Conservation (phyloP, 2,797 vertebrate genomes). For the Potorous gilbertii region DNA sequence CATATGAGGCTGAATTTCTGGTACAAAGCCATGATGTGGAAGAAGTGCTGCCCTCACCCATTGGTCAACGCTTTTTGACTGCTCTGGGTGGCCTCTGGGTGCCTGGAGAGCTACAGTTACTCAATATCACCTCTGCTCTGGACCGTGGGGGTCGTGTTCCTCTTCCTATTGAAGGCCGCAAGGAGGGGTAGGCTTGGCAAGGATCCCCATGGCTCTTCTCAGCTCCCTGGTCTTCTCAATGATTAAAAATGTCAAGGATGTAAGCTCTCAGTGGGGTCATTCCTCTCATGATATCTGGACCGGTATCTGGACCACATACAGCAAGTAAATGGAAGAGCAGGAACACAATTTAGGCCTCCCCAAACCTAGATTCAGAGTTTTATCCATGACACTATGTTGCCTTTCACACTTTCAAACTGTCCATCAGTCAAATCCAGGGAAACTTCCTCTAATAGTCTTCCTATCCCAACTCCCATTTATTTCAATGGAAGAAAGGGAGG, state of each 20-base stretch:
- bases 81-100: constrained; percentile 89
- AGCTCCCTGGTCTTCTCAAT: background rate
- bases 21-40: constrained; percentile 92
- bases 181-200: constrained; percentile 89
- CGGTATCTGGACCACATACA: background rate
- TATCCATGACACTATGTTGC: background rate
- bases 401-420: background rate
- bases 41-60: constrained; percentile 89
- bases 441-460: background rate
- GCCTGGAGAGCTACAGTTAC: constrained; percentile 83
- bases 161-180: constrained; percentile 92
- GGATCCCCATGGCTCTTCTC: background rate
- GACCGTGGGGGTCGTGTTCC: constrained; percentile 94
- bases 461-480: background rate
- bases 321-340: background rate
- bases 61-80: constrained; percentile 87
- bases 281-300: background rate
- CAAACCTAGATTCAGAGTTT: background rate
- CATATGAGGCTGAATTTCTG: constrained; percentile 93
- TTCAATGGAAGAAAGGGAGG: background rate
- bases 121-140: constrained; percentile 93
- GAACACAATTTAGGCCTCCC: background rate
- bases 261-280: background rate
- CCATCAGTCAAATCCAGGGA: background rate
- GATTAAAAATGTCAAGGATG: background rate